These are phyloP conservation scores for Laticauda laticaudata DNA, from an alignment of 2,113 vertebrate genomes.

Conservation along the genomic window DNA sequence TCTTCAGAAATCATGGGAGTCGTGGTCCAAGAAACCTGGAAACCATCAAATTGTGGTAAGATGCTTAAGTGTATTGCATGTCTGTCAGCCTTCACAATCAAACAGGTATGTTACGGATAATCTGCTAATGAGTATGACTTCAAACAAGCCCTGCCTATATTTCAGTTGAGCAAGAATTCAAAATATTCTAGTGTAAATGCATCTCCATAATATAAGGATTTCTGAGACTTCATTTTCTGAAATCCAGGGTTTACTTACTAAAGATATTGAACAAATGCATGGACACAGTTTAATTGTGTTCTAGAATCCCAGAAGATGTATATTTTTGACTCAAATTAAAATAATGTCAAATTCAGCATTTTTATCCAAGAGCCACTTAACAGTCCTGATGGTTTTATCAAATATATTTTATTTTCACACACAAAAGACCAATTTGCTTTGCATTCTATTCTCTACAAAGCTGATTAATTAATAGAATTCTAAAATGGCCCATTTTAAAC, in stretches of 20 bases:
- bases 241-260: not conserved
- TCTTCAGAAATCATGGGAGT: not conserved
- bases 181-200: not conserved
- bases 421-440: not conserved
- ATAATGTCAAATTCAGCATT: not conserved
- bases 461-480: accelerated
- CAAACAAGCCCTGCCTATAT: not conserved
- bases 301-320: not conserved
- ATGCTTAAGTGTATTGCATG: not conserved
- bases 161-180: not conserved
- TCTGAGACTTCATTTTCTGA: conserved; percentile 7
- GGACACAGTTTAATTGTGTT: accelerated
- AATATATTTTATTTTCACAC: not conserved
- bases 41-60: not conserved
- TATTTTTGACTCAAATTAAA: not conserved
- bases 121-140: not conserved
- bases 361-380: not conserved
- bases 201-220: not conserved
- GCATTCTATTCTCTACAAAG: conserved; percentile 19
- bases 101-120: not conserved
- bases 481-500: not conserved
- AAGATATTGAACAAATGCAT: not conserved
- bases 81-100: not conserved
- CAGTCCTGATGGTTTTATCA: not conserved
- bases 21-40: not conserved